phyloP scores from a whole-genome alignment of 2,113 vertebrate species.

The rat (Rattus norvegicus) region DNA sequence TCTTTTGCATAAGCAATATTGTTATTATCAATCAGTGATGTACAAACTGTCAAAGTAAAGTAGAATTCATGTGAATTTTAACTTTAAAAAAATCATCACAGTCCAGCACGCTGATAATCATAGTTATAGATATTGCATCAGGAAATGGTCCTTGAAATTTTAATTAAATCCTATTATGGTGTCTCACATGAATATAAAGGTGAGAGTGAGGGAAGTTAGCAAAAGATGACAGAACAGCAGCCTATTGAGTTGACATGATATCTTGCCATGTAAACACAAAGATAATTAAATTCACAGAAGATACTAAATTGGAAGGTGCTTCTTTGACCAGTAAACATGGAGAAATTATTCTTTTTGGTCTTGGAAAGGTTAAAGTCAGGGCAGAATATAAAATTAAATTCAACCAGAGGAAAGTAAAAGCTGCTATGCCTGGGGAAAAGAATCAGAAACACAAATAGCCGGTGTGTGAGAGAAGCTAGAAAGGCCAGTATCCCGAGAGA shows the following conservation, averaged over 20 bases:
- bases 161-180: constrained; percentile 68
- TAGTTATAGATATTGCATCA: constrained; percentile 40
- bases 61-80: constrained; percentile 57
- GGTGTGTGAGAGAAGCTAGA: constrained; percentile 40
- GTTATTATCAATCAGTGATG: constrained; percentile 63
- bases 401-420: constrained; percentile 49
- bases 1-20: constrained; percentile 49
- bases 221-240: constrained; percentile 60
- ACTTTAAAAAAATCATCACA: constrained; percentile 57
- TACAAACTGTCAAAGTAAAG: constrained; percentile 58
- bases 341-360: constrained; percentile 67
- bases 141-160: constrained; percentile 68
- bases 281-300: constrained; percentile 70
- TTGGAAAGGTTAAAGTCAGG: constrained; percentile 69
- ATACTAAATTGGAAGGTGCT: constrained; percentile 70
- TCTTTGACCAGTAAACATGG: constrained; percentile 43
- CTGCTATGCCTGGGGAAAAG: constrained; percentile 45
- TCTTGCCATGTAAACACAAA: constrained; percentile 65
- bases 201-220: constrained; percentile 35
- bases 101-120: constrained; percentile 57
- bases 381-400: constrained; percentile 72
- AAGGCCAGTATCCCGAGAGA: constrained; percentile 46
- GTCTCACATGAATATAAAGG: constrained; percentile 70
- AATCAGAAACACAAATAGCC: constrained; percentile 73
- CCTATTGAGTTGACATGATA: constrained; percentile 60